Conservation (phyloP, 2,888 invertebrate species). For the Coelinius sp. region DNA sequence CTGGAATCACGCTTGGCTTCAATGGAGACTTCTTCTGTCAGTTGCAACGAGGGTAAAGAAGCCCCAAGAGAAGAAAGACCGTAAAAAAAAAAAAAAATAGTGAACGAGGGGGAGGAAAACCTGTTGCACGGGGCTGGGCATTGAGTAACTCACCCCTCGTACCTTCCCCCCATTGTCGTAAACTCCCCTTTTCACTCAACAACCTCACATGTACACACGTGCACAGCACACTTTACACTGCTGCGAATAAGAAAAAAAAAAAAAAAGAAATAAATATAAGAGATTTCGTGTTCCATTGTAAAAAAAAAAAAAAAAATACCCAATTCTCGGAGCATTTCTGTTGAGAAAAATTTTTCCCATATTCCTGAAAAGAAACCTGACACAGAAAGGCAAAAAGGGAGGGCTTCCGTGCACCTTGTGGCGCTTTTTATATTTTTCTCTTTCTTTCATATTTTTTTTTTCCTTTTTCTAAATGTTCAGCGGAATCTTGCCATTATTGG, state of each 20-base stretch:
- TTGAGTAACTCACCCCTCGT: constrained; percentile 34
- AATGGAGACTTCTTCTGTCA: constrained; percentile 19
- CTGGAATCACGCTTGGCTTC: constrained; percentile 26
- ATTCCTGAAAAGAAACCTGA: constrained; percentile 64
- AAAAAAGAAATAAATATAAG: constrained; percentile 1
- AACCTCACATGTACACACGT: constrained; percentile 29
- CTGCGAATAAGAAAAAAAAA: neutral
- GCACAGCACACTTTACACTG: constrained; percentile 31
- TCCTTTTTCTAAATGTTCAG: constrained; percentile 38
- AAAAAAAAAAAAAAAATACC: constrained; percentile 2
- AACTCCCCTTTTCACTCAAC: constrained; percentile 5
- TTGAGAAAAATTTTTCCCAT: constrained; percentile 58
- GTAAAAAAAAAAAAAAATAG: constrained; percentile 1
- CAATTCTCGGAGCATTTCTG: constrained; percentile 40
- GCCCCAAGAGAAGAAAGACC: neutral
- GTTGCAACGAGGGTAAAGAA: neutral
- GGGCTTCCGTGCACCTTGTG: constrained; percentile 56
- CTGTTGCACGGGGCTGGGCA: constrained; percentile 57
- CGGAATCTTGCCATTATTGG: constrained; percentile 39
- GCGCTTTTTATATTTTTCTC: constrained; percentile 22
- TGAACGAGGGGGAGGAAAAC: constrained; percentile 54
- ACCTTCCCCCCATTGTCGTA: constrained; percentile 27
- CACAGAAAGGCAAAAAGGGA: constrained; percentile 46
- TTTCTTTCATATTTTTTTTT: constrained; percentile 38
- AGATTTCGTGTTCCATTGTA: constrained; percentile 31